These are phyloP conservation scores for Carassius auratus DNA, from an alignment of 2,113 vertebrate genomes.

Conservation along the genomic window DNA sequence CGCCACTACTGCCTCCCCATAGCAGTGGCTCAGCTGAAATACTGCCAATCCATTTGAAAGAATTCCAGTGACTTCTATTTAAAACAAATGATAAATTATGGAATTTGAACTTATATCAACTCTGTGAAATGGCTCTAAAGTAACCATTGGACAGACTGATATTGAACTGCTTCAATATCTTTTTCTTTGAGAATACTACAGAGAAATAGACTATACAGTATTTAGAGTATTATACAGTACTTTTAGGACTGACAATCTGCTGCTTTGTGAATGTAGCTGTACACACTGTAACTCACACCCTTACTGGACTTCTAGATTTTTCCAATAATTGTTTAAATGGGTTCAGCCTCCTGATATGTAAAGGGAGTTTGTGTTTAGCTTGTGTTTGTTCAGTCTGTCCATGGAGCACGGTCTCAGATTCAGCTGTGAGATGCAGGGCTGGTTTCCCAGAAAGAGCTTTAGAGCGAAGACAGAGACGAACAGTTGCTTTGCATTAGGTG, in stretches of 20 bases:
- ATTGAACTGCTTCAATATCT: too few species aligned
- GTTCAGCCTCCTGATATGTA: neutral
- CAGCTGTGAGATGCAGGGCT: conserved; percentile 7
- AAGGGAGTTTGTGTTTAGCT: neutral
- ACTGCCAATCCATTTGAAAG: neutral
- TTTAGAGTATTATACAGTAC: too few species aligned
- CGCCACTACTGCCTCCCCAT: neutral
- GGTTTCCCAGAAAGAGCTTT: conserved; percentile 32
- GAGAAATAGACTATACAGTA: too few species aligned
- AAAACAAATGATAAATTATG: neutral
- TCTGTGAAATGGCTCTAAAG: neutral
- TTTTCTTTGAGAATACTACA: too few species aligned
- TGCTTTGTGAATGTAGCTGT: neutral
- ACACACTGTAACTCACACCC: neutral
- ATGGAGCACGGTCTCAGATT: neutral
- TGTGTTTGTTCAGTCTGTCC: conserved; percentile 15
- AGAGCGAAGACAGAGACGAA: conserved; percentile 10
- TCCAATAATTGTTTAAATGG: conserved; percentile 13
- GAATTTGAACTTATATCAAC: neutral
- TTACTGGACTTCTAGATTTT: conserved; percentile 2
- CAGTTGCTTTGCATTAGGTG: neutral
- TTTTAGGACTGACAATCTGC: neutral
- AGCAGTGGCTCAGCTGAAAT: neutral
- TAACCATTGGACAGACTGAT: neutral
- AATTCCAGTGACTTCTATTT: neutral